Evolutionary conservation across 2,797 vertebrate genomes (phyloP).

Genomic region (Eleutherodactylus coqui): DNA sequence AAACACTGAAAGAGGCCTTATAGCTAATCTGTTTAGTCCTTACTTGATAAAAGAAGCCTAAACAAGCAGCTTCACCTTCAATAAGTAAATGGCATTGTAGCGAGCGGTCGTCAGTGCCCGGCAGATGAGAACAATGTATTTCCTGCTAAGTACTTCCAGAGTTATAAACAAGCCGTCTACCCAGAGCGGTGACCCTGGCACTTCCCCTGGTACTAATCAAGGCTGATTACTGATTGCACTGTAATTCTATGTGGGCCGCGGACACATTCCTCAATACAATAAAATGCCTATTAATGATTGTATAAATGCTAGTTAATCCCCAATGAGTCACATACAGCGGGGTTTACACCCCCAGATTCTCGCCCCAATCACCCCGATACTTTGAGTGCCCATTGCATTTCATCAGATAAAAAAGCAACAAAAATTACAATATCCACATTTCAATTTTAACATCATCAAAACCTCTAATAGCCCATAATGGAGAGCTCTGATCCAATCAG

Average conservation of each 20-base stretch:
- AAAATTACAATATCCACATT: neutral
- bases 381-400: too few relatives aligned
- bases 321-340: neutral
- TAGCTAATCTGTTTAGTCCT: constrained; percentile 26
- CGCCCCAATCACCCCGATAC: neutral
- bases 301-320: neutral
- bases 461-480: neutral
- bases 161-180: constrained; percentile 24
- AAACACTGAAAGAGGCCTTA: too few relatives aligned
- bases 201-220: constrained; percentile 2
- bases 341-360: too few relatives aligned
- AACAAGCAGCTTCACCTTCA: constrained; percentile 31
- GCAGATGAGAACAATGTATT: constrained; percentile 13
- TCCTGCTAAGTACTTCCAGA: constrained; percentile 36
- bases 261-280: neutral
- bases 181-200: constrained; percentile 13
- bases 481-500: neutral
- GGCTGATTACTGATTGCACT: neutral
- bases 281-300: neutral
- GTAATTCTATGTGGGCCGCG: constrained; percentile 7
- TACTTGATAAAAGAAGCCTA: constrained; percentile 14
- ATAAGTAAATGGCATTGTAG: constrained; percentile 34
- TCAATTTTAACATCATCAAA: neutral
- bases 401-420: too few relatives aligned
- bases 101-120: constrained; percentile 46